A percentile compares a stretch with the other conserved stretches of the same genome.
Evolutionary conservation across 2,888 invertebrate genomes (phyloP).

Genomic region (Exocentrus adspersus): DNA sequence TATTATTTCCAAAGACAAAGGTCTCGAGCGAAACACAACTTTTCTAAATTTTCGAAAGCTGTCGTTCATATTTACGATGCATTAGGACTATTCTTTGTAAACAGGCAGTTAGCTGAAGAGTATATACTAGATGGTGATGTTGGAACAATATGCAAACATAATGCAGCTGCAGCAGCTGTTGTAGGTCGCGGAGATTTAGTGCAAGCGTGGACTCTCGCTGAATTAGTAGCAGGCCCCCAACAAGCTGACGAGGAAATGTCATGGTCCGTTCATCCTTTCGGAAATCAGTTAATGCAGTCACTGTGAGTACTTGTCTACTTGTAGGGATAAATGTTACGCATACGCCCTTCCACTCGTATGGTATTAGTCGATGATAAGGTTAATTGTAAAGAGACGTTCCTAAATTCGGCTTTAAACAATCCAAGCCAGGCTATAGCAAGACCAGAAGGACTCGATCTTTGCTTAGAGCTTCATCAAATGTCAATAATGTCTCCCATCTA

Average conservation of each 20-base stretch:
- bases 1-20: slow-evolving; percentile 76
- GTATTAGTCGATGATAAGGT: too few species aligned
- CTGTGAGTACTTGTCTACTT: slow-evolving; percentile 84
- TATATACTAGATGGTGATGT: slow-evolving; percentile 74
- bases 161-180: slow-evolving; percentile 77
- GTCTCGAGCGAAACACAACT: slow-evolving; percentile 48
- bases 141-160: slow-evolving; percentile 83
- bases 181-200: slow-evolving; percentile 82
- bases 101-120: slow-evolving; percentile 82
- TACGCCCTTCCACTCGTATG: too few species aligned
- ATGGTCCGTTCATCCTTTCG: slow-evolving; percentile 88
- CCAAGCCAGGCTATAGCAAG: too few species aligned
- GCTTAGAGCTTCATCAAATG: too few species aligned
- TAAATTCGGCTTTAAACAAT: too few species aligned
- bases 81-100: slow-evolving; percentile 80
- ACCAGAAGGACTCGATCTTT: too few species aligned
- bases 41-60: slow-evolving; percentile 65
- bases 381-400: too few species aligned
- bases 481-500: too few species aligned
- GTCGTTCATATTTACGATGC: slow-evolving; percentile 80
- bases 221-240: slow-evolving; percentile 69
- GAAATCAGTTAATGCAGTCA: slow-evolving; percentile 84
- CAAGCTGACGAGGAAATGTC: slow-evolving; percentile 74
- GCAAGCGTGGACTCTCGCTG: slow-evolving; percentile 89
- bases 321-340: too few species aligned